These are phyloP conservation scores for Drosophila macrospina DNA, from an alignment of 2,888 invertebrate genomes.

Conservation along the genomic window DNA sequence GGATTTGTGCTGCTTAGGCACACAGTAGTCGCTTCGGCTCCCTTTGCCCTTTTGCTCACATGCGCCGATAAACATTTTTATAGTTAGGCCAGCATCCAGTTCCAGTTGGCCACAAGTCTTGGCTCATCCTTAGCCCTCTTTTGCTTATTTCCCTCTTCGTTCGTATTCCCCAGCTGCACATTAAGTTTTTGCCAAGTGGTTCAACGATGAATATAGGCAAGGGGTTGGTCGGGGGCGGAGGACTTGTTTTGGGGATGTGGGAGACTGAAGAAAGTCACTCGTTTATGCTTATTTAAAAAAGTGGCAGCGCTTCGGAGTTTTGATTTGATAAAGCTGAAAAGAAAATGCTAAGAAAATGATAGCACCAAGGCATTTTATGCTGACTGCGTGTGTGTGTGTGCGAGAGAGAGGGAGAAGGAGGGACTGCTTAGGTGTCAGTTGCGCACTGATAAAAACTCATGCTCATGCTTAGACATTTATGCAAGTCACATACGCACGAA, in stretches of 20 bases:
- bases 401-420: neutral
- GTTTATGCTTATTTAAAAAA: slow-evolving; percentile 81
- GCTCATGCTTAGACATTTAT: slow-evolving; percentile 58
- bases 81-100: slow-evolving; percentile 62
- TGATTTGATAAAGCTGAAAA: slow-evolving; percentile 77
- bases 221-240: neutral
- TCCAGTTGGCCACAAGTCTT: slow-evolving; percentile 72
- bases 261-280: slow-evolving; percentile 36
- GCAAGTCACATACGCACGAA: slow-evolving; percentile 78
- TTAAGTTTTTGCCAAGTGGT: slow-evolving; percentile 50
- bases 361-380: slow-evolving; percentile 30
- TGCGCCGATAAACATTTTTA: slow-evolving; percentile 78
- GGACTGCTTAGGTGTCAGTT: slow-evolving; percentile 51
- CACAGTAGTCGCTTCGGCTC: slow-evolving; percentile 5
- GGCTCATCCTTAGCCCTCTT: slow-evolving; percentile 61
- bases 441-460: slow-evolving; percentile 64
- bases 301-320: slow-evolving; percentile 71
- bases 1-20: slow-evolving; percentile 72
- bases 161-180: slow-evolving; percentile 74
- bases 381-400: slow-evolving; percentile 4
- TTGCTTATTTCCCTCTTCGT: slow-evolving; percentile 25
- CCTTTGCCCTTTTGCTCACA: slow-evolving; percentile 26
- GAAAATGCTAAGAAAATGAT: slow-evolving; percentile 57
- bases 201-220: neutral
- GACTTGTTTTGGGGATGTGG: neutral